Evolutionary conservation across 1,140 invertebrate species (phyloP), one percentile per base, ranked within the genome.

Genomic region (Aphis craccivora): DNA sequence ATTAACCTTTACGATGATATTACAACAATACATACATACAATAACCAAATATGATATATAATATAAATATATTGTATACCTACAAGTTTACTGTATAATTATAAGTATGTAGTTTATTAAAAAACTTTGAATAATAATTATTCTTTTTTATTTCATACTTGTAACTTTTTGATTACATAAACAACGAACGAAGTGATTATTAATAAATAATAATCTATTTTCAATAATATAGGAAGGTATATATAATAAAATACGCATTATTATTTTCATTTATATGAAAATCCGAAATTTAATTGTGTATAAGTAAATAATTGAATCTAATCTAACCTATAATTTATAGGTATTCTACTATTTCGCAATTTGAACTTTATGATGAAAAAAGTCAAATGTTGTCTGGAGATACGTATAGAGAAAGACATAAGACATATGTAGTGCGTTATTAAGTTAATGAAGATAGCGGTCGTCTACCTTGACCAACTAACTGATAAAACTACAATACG

Each of bases 401-500:
- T 81, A 67, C 60, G n/a, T 14, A 40, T 40, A 40, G 37, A 40
- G 37, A 40, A 40, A 40, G 37, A 40, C 37, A 40, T 40, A 40
- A 67, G 11, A 76, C n/a, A 84, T 84, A 84, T 83, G 23, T 43
- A 84, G 35, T 25, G 40, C 40, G 25, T 25, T 43, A 43, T 25
- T 43, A 43, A 14, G 83, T 30, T 43, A 30, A n/a, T 48, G 7
- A 20, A 1, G 2, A 51, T 48, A 53, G 35, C 48, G n/a, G 87
- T 53, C n/a, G 87, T 55, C 48, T 89, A 89, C 87, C 48, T 89
- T 55, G 35, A 89, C 87, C 87, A 89, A 89, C n/a, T 89, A 89
- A 20, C 48, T 37, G 9, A 55, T 53, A 89, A 37, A 89, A 55
- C 53, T 18, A n/a, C 84, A 48, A 87, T 89, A 53, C n/a, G 7